These are phyloP conservation scores for Eutrigla gurnardus DNA, from an alignment of 2,797 vertebrate genomes.

Conservation along the genomic window DNA sequence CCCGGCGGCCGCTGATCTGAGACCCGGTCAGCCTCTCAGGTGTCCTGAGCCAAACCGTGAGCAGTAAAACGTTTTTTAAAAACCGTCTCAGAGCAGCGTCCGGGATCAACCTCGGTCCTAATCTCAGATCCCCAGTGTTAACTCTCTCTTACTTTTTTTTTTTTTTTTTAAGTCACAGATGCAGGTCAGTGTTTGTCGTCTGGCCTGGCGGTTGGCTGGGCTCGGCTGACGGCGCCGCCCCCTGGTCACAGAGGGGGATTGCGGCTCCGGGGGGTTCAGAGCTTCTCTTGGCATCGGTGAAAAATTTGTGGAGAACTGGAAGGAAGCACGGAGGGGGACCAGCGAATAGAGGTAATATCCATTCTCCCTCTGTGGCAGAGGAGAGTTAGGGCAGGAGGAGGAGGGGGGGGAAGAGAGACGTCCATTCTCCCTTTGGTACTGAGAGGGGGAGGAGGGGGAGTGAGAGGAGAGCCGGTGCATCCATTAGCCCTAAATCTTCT, in stretches of 20 bases:
- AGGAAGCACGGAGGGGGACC: constrained; percentile 74
- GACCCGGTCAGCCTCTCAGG: constrained; percentile 64
- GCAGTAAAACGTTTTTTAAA: constrained; percentile 46
- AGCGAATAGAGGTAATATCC: constrained; percentile 77
- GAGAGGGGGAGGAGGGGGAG: constrained; percentile 4
- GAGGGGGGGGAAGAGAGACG: constrained; percentile 40
- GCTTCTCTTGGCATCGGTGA: constrained; percentile 80
- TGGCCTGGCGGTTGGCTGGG: constrained; percentile 55
- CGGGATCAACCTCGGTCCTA: constrained; percentile 52
- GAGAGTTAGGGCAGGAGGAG: constrained; percentile 49
- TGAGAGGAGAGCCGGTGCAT: constrained; percentile 57
- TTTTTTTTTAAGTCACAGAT: constrained; percentile 65
- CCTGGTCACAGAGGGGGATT: constrained; percentile 41
- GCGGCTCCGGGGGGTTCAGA: constrained; percentile 53
- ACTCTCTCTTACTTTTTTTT: constrained; percentile 41
- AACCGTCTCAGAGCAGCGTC: constrained; percentile 64
- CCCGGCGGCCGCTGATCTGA: constrained; percentile 61
- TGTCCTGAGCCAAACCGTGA: constrained; percentile 68
- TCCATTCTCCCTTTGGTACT: constrained; percentile 68
- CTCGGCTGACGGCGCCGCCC: constrained; percentile 43
- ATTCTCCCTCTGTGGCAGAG: constrained; percentile 71
- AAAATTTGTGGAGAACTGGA: constrained; percentile 66
- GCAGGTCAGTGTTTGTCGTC: constrained; percentile 76
- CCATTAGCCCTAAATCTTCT: constrained; percentile 77
- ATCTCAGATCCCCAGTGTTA: constrained; percentile 78